A percentile compares a stretch with the other conserved stretches of the same genome.
Conservation (phyloP, 2,888 invertebrate genomes). For the Stratiomys singularior region DNA sequence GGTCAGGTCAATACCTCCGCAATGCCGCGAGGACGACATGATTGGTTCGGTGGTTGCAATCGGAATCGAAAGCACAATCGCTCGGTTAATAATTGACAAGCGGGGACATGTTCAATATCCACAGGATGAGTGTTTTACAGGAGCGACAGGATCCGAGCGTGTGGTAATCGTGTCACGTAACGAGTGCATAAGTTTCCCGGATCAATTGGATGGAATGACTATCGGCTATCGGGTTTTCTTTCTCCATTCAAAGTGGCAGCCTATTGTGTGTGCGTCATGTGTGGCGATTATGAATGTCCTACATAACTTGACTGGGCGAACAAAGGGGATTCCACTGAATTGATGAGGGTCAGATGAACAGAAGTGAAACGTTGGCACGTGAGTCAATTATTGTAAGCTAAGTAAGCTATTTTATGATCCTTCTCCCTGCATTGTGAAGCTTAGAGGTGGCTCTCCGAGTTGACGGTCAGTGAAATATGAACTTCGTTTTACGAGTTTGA, state of each 20-base stretch:
- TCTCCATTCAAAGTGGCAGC: neutral
- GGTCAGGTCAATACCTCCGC: neutral
- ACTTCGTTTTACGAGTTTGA: too few relatives aligned
- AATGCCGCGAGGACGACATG: neutral
- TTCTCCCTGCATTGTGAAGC: too few relatives aligned
- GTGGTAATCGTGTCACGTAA: slow-evolving; percentile 23
- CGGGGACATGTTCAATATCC: neutral
- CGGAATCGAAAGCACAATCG: slow-evolving; percentile 22
- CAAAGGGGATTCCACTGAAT: neutral
- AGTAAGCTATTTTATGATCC: too few relatives aligned
- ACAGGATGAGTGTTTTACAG: neutral
- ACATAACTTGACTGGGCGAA: neutral
- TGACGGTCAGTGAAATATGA: too few relatives aligned
- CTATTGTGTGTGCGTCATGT: neutral
- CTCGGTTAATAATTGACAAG: slow-evolving; percentile 8
- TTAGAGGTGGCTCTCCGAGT: too few relatives aligned
- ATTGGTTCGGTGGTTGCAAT: neutral
- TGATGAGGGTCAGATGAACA: neutral
- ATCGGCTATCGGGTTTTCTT: neutral
- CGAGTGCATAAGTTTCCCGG: slow-evolving; percentile 14
- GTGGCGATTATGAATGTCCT: neutral
- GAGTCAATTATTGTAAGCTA: neutral
- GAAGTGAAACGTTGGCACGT: neutral
- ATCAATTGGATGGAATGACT: slow-evolving; percentile 18
- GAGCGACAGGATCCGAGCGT: neutral